Evolutionary conservation across 2,888 invertebrate genomes (phyloP).

Genomic region (Machimus rusticus): DNA sequence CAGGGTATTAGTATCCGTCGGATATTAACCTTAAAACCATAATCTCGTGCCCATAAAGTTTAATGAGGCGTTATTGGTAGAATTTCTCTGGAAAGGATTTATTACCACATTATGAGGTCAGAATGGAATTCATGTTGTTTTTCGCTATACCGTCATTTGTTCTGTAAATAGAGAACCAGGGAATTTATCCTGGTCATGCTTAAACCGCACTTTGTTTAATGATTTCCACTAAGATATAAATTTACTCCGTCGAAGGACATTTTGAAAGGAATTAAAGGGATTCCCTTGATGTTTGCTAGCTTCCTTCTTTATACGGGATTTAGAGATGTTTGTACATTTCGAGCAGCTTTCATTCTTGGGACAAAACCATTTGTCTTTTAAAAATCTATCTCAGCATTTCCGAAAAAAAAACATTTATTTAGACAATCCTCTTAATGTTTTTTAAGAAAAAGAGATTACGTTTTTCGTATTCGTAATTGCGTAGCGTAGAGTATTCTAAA

Average conservation of each 20-base stretch:
- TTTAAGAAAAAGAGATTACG: not conserved
- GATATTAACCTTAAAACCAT: slow-evolving; percentile 38
- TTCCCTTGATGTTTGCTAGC: not conserved
- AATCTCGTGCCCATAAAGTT: slow-evolving; percentile 46
- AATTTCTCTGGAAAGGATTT: slow-evolving; percentile 45
- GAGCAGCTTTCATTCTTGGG: not conserved
- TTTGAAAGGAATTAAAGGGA: not conserved
- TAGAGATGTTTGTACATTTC: not conserved
- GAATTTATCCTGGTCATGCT: slow-evolving; percentile 7
- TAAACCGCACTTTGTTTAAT: not conserved
- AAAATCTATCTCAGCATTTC: not conserved
- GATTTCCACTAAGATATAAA: not conserved
- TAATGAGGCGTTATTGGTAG: slow-evolving; percentile 47
- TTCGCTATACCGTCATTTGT: slow-evolving; percentile 8
- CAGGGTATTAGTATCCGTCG: not conserved
- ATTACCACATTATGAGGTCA: slow-evolving; percentile 43
- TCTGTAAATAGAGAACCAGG: not conserved
- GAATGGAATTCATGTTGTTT: slow-evolving; percentile 12
- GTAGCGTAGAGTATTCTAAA: not conserved
- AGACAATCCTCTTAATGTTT: not conserved
- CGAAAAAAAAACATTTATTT: not conserved
- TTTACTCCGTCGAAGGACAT: not conserved
- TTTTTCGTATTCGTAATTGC: not conserved
- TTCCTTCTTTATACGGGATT: not conserved
- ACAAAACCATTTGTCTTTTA: not conserved